Conservation (phyloP, 2,888 invertebrate species). For the Oscheius sp. region DNA sequence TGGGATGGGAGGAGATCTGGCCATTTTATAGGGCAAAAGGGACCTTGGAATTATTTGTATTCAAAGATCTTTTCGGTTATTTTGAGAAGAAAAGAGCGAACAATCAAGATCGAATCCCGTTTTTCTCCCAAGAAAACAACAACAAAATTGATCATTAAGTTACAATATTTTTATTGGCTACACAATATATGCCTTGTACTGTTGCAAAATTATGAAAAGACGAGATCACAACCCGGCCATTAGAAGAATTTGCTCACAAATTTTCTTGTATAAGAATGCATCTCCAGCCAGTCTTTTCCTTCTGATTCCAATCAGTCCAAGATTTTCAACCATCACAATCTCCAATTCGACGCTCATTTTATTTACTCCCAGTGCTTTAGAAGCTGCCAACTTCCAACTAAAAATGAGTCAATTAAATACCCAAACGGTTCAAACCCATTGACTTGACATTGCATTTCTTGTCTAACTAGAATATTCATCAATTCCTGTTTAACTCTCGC, state of each 20-base stretch:
- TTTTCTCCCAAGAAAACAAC: too few relatives aligned
- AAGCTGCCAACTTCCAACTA: constrained; percentile 79
- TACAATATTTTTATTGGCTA: too few relatives aligned
- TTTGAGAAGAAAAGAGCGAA: too few relatives aligned
- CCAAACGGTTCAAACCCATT: constrained; percentile 45
- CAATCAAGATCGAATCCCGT: too few relatives aligned
- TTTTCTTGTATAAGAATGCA: constrained; percentile 82
- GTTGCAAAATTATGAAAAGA: neutral
- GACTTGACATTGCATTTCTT: constrained; percentile 54
- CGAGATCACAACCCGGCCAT: constrained; percentile 47
- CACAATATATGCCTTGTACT: too few relatives aligned
- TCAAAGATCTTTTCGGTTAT: too few relatives aligned
- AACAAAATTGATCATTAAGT: too few relatives aligned
- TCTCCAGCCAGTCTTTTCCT: constrained; percentile 74
- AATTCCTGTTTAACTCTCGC: constrained; percentile 78
- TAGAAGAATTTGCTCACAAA: constrained; percentile 79
- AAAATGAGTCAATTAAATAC: neutral
- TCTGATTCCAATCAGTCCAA: constrained; percentile 61
- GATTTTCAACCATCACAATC: constrained; percentile 73
- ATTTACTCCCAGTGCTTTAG: constrained; percentile 75
- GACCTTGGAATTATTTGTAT: too few relatives aligned
- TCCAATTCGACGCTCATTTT: constrained; percentile 80
- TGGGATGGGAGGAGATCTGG: too few relatives aligned
- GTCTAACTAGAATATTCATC: constrained; percentile 74
- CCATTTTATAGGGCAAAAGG: too few relatives aligned